Evolutionary conservation across 2,888 invertebrate genomes (phyloP).

Genomic region (Agonopterix alstromeriana): DNA sequence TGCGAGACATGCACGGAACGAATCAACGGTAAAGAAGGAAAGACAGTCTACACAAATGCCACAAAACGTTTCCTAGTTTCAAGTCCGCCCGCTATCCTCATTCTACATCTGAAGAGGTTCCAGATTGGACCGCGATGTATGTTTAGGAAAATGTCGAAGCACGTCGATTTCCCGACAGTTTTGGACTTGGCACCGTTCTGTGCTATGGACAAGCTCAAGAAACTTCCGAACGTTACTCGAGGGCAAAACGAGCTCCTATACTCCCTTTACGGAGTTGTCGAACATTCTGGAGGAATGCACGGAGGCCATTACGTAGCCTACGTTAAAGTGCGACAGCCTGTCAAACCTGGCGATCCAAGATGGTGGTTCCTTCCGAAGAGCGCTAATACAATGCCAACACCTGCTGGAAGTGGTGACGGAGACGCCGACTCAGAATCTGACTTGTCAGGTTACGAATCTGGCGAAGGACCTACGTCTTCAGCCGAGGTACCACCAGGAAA

Average conservation of each 20-base stretch:
- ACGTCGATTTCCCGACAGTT: constrained; percentile 90
- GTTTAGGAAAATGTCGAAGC: constrained; percentile 89
- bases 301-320: constrained; percentile 94
- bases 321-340: constrained; percentile 87
- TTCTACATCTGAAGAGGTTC: constrained; percentile 96
- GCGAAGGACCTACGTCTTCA: constrained; percentile 51
- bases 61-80: constrained; percentile 92
- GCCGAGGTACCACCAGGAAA: constrained; percentile 79
- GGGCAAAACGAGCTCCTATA: constrained; percentile 85
- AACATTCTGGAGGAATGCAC: constrained; percentile 93
- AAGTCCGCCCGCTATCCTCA: constrained; percentile 94
- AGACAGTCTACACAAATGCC: constrained; percentile 87
- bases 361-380: constrained; percentile 84
- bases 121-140: constrained; percentile 85
- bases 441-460: constrained; percentile 73
- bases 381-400: constrained; percentile 69
- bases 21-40: constrained; percentile 81
- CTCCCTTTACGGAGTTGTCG: constrained; percentile 95
- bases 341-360: constrained; percentile 79
- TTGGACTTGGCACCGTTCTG: constrained; percentile 95
- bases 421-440: constrained; percentile 74
- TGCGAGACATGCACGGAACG: constrained; percentile 92
- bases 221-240: constrained; percentile 77
- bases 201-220: constrained; percentile 79
- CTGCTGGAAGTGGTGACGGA: constrained; percentile 52